Evolutionary conservation across 23 tunicate species (phyloP), one percentile per base, ranked within the genome.

Genomic region (Oikopleura dioica): DNA sequence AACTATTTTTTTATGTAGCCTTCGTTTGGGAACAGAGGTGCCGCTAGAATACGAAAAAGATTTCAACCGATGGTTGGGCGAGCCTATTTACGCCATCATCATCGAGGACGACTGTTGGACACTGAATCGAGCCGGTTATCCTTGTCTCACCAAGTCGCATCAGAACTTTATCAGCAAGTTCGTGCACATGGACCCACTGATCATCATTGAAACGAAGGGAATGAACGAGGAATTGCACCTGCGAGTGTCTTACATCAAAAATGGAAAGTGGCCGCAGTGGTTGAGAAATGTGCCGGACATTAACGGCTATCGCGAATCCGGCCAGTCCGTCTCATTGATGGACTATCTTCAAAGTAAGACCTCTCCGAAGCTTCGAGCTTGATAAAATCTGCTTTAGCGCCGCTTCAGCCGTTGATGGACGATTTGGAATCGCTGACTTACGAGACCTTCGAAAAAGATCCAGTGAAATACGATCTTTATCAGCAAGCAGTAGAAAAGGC

Each of bases 391-490:
- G 78, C 85, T 36, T 92, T 85, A 80, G 76, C 97, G 1, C 97
- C 97, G n/a, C 68, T 91, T 36, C 97, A 91, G 36, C 97, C 97
- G 28, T 68, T 91, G 26, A 91, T 91, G 97, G 97, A 91, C 37
- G 85, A 91, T 79, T 77, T 91, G 76, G 97, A 91, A 76, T 91
- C 97, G 9, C 81, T 92, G 24, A 91, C 97, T 1, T 91, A 91
- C 67, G 97, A 91, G 76, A 82, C 82, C 12, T 91, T 91, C 80
- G 97, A 91, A 76, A 91, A 86, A 80, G 97, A 91, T 79, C 97
- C 97, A 1, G 83, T 91, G 1, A 91, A 91, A 68, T 91, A 91
- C 69, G 38, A 28, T 16, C 77, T 36, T 68, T 91, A 91, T 80
- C 68, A 80, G 36, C 84, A 83, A 68, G 97, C 97, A 0, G 81